A percentile compares a stretch with the other conserved stretches of the same genome.
These are phyloP conservation scores for Chrysolina haemoptera DNA, from an alignment of 2,888 invertebrate genomes.

Conservation along the genomic window DNA sequence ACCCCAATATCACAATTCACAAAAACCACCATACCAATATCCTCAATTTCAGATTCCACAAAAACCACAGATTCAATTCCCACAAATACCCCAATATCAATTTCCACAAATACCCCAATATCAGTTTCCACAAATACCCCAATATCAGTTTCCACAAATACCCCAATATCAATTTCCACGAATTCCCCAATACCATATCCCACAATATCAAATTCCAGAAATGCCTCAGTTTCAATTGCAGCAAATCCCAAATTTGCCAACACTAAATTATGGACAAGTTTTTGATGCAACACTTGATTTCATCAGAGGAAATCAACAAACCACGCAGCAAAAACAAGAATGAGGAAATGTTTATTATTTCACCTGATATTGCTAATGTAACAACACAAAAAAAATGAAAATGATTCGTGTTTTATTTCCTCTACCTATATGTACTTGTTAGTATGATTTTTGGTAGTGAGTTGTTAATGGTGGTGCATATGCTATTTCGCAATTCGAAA, in stretches of 20 bases:
- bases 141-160: constrained; percentile 31
- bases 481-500: no score
- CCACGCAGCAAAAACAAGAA: constrained; percentile 31
- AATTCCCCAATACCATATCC: constrained; percentile 17
- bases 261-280: constrained; percentile 28
- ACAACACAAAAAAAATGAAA: not conserved
- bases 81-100: not conserved
- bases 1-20: not conserved
- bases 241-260: constrained; percentile 31
- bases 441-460: no score
- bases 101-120: constrained; percentile 24
- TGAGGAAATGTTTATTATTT: constrained; percentile 1
- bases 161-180: constrained; percentile 29
- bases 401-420: not conserved
- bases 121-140: constrained; percentile 23
- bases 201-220: constrained; percentile 29
- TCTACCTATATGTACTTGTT: no score
- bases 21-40: constrained; percentile 19
- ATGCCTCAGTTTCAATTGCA: constrained; percentile 27
- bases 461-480: no score
- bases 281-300: constrained; percentile 37
- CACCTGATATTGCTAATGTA: not conserved
- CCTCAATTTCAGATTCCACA: constrained; percentile 22
- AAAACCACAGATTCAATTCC: not conserved
- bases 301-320: constrained; percentile 47